Percentiles rank a stretch among this genome's conserved stretches.
phyloP scores from a whole-genome alignment of 2,888 invertebrate species.

The Schizotus pectinicornis region DNA sequence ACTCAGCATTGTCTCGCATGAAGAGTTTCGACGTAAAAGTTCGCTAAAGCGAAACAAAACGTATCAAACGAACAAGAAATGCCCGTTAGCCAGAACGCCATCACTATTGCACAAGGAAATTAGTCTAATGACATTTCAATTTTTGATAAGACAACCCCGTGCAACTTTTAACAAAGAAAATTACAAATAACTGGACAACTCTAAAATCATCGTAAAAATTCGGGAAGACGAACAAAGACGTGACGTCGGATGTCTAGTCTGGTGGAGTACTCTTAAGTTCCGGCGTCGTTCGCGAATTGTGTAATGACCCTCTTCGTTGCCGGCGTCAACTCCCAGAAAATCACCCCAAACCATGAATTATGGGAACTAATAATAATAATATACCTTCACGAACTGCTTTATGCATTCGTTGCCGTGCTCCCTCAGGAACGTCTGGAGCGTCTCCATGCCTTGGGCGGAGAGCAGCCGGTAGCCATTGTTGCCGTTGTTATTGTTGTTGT shows the following conservation, averaged over 20 bases:
- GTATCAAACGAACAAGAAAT: too few relatives aligned
- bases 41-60: too few relatives aligned
- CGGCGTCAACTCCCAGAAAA: background rate
- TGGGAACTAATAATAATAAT: constrained; percentile 24
- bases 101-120: too few relatives aligned
- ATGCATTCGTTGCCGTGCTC: constrained; percentile 72
- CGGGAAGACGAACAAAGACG: too few relatives aligned
- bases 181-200: constrained; percentile 12
- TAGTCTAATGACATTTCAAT: too few relatives aligned
- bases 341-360: constrained; percentile 3
- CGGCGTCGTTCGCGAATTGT: too few relatives aligned
- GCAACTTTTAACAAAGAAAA: background rate
- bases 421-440: constrained; percentile 66
- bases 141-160: background rate
- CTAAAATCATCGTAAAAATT: constrained; percentile 8
- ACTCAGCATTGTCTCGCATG: too few relatives aligned
- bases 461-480: constrained; percentile 64
- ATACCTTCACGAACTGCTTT: constrained; percentile 71
- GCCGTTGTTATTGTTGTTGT: constrained; percentile 54
- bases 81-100: too few relatives aligned
- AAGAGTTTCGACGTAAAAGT: too few relatives aligned
- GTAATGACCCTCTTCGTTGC: too few relatives aligned
- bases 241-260: too few relatives aligned
- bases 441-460: constrained; percentile 67
- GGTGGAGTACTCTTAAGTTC: background rate